Base-by-base conservation (phyloP, 2,113 vertebrate genomes). In the Bos javanicus region DNA sequence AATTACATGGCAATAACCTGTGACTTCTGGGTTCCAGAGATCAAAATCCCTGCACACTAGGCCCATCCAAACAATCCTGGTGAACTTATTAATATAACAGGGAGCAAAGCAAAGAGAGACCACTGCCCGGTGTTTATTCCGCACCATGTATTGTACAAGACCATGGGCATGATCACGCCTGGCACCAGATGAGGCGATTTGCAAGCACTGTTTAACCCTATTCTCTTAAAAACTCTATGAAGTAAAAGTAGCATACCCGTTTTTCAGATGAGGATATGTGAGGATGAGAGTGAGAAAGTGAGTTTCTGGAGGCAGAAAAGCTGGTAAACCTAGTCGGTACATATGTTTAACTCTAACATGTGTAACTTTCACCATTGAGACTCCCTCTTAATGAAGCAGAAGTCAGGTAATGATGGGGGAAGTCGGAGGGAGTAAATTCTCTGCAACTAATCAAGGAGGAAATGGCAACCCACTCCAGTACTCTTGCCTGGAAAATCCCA, bases 21-120 rank as follows among this genome's bases (percentile, higher is more conserved):
- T 76, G 92, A 50, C 62, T 76, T 97, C 30, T 97, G 33, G 48
- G 21, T 90, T 92, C 33, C 23, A 85, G 74, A 71, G 13, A 95
- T 74, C 52, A 90, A 87, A 87, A 28, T 52, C 39, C 39, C 26
- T 57, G 39, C 4, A 62, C 7, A 26, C n/a, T 19, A 81, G 17
- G 4, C 4, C 26, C 10, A 33, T 26, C 21, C 12, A 48, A 57
- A 85, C 14, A 81, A 56, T 90, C 5, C 64, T 28, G 25, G 57
- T 60, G 26, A 59, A 76, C 15, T 54, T 9, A 15, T 12, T 84
- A 71, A 39, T 39, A 23, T 12, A 39, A 85, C 6, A 23, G 19
- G 11, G 50, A 85, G 9, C 67, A 85, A 71, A 30, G 50, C 17
- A 83, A 36, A 87, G 23, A 93, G 26, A 86, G 21, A 23, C 46